Evolutionary conservation across 1,140 invertebrate genomes (phyloP), one percentile per base, ranked within the genome.

Genomic region (Idris sp.): DNA sequence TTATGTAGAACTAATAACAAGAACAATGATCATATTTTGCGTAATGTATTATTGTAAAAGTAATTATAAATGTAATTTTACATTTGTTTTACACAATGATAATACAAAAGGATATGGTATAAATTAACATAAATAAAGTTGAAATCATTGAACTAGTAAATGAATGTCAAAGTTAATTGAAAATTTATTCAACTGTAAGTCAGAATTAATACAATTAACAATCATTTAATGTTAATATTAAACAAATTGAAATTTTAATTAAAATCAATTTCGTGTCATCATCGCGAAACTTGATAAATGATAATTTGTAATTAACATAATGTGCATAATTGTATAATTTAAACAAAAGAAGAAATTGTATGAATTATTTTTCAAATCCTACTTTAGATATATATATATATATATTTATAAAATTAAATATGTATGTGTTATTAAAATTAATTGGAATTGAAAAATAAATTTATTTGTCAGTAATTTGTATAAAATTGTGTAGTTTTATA

Each of bases 151-250:
- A 10, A 10, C 28, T 33, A 15, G 15, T 38, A 38, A 40, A 25
- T 53, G 33, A 54, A 54, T 41, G 51, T 41, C 36, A 30, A 41
- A 41, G 44, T 41, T 30, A 54, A 54, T 40, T 41, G 51, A 41
- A 40, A 28, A 30, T 54, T 5, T 31, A 30, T 41, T 40, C 13
- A 9, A 28, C 6, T 5, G 4, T 28, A n/a, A 33, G 15, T 19
- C 1, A 18, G 28, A 11, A 54, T 54, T 54, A 31, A 54, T 54
- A 41, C 36, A 18, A 30, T 54, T 28, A 54, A 40, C 25, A 40
- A 8, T 16, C 25, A 4, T 40, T 28, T 40, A n/a, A 38, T 13
- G 30, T 33, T 31, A 16, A 38, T 38, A 1, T 11, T 4, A 33
- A 33, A 22, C 19, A 22, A 2, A 22, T 6, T 22, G 19, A 22